A percentile compares a stretch with the other conserved stretches of the same genome.
These are phyloP conservation scores for Rhinatrema bivittatum DNA, from an alignment of 2,797 vertebrate genomes.

Conservation along the genomic window DNA sequence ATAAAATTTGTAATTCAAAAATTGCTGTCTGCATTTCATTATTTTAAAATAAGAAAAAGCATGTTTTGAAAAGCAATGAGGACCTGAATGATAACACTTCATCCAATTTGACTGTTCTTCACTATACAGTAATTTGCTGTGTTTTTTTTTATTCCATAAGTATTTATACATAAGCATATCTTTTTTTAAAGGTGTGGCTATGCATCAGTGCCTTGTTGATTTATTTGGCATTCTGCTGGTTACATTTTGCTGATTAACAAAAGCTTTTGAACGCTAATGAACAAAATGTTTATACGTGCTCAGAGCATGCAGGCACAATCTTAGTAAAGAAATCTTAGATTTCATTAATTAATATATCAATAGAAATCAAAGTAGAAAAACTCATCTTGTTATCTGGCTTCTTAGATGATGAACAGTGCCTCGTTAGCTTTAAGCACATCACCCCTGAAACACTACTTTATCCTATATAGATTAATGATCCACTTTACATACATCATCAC, in stretches of 20 bases:
- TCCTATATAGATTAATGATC: slow-evolving; percentile 50
- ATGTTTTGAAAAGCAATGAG: too few species aligned
- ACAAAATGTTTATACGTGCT: background rate
- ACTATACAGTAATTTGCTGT: too few species aligned
- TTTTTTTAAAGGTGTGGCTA: too few species aligned
- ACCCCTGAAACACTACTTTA: slow-evolving; percentile 50
- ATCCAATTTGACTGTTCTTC: too few species aligned
- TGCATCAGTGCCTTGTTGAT: rapidly evolving
- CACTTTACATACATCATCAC: slow-evolving; percentile 28
- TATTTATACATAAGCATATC: too few species aligned
- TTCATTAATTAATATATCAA: slow-evolving; percentile 59
- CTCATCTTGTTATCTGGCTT: slow-evolving; percentile 50
- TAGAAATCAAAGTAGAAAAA: slow-evolving; percentile 45
- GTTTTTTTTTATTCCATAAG: too few species aligned
- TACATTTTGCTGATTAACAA: rapidly evolving
- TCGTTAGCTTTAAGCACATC: slow-evolving; percentile 57
- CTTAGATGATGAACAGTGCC: slow-evolving; percentile 48
- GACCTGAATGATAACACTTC: too few species aligned
- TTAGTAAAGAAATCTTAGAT: too few species aligned
- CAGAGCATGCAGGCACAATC: too few species aligned
- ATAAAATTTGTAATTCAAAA: too few species aligned
- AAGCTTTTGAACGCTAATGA: background rate
- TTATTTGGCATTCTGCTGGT: rapidly evolving
- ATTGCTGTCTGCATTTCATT: too few species aligned
- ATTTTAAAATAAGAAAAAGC: too few species aligned